Percentiles rank a stretch among this genome's conserved stretches.
Conservation (phyloP, 2,888 invertebrate species). For the Himalopsyche japonica region DNA sequence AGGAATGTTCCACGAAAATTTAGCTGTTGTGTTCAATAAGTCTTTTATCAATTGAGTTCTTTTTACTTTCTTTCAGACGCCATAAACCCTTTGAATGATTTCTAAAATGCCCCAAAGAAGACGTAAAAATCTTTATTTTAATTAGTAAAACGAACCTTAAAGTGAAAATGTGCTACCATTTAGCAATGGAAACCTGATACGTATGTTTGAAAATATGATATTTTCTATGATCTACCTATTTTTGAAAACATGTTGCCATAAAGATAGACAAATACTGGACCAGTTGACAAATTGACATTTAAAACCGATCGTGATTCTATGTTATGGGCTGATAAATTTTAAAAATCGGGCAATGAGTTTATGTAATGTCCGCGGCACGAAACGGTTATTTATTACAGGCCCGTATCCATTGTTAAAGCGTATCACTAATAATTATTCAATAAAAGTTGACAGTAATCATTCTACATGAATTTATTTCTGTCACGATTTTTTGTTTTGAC, state of each 20-base stretch:
- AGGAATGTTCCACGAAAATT: too few species aligned
- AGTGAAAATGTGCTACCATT: too few species aligned
- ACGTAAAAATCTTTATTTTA: too few species aligned
- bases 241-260: neutral
- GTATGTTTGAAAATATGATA: too few species aligned
- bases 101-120: too few species aligned
- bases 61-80: too few species aligned
- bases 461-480: neutral
- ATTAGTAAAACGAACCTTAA: too few species aligned
- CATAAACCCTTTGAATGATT: too few species aligned
- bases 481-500: neutral
- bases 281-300: neutral
- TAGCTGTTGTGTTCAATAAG: too few species aligned
- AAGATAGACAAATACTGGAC: neutral
- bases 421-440: neutral
- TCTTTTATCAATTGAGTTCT: too few species aligned
- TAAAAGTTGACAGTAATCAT: neutral
- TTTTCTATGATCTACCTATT: too few species aligned
- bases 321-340: neutral
- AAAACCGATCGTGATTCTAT: neutral
- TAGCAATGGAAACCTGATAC: too few species aligned
- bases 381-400: neutral
- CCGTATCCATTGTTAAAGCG: neutral
- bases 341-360: neutral
- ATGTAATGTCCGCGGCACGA: neutral